Evolutionary conservation across 1,140 invertebrate genomes (phyloP).

Genomic region (Cydia splendana): DNA sequence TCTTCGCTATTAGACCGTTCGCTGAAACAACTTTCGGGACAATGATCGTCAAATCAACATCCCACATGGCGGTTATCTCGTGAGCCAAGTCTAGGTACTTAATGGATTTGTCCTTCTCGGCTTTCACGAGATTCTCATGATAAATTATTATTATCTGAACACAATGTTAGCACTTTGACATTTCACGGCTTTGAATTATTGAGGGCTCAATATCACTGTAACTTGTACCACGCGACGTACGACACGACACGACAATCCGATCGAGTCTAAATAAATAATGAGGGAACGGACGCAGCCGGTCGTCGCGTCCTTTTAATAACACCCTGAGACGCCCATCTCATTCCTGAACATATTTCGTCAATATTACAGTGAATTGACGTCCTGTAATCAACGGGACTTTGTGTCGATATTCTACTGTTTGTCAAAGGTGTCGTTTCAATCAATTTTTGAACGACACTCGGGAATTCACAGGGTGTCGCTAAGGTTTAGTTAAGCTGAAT

Average conservation of each 20-base stretch:
- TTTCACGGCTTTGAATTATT: background rate
- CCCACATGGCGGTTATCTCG: no score
- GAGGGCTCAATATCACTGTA: background rate
- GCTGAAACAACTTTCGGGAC: no score
- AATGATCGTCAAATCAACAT: no score
- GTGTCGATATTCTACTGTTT: background rate
- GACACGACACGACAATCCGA: background rate
- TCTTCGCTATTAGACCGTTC: no score
- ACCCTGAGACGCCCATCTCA: background rate
- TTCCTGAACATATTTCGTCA: background rate
- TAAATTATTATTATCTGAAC: no score
- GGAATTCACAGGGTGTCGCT: background rate
- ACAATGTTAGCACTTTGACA: no score
- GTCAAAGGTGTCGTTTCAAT: background rate
- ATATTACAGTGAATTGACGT: background rate
- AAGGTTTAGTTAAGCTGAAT: background rate
- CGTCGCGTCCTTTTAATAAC: background rate
- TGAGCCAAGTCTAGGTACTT: no score
- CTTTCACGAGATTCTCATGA: no score
- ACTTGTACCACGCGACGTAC: background rate
- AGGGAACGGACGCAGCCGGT: slow-evolving; percentile 5
- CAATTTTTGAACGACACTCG: background rate
- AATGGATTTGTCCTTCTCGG: no score
- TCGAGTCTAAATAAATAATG: slow-evolving; percentile 4
- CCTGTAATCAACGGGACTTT: background rate